Evolutionary conservation across 2,797 vertebrate genomes (phyloP).

Genomic region (Channa striata): DNA sequence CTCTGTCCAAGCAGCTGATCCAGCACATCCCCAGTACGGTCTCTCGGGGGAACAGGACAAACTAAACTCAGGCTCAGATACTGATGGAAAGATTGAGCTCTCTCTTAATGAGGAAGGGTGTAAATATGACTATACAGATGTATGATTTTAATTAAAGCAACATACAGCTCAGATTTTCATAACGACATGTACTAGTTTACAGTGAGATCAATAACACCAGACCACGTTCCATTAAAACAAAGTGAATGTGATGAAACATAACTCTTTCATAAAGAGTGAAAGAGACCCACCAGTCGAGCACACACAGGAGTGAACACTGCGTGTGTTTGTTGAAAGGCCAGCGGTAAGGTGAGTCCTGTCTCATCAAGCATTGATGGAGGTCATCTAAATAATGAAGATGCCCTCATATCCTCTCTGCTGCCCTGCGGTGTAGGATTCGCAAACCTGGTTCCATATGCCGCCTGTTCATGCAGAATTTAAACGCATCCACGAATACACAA

Average conservation of each 20-base stretch:
- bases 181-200: neutral
- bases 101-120: constrained; percentile 11
- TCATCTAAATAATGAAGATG: constrained; percentile 79
- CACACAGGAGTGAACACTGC: constrained; percentile 6
- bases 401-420: constrained; percentile 61
- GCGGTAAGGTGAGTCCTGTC: constrained; percentile 70
- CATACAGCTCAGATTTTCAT: neutral
- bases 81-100: no score
- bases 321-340: constrained; percentile 17
- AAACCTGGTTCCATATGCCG: constrained; percentile 21
- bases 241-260: neutral
- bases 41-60: constrained; percentile 30
- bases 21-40: constrained; percentile 5
- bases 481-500: neutral
- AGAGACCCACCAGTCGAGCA: constrained; percentile 14
- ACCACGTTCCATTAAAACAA: constrained; percentile 3
- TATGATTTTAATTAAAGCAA: neutral
- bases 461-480: constrained; percentile 16
- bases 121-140: neutral
- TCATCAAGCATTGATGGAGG: constrained; percentile 80
- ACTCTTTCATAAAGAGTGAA: constrained; percentile 63
- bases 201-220: constrained; percentile 1
- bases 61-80: constrained; percentile 28
- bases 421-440: constrained; percentile 61
- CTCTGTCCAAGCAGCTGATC: constrained; percentile 59